These are phyloP conservation scores for Ginglymostoma cirratum DNA, from an alignment of 2,113 vertebrate genomes.

Conservation along the genomic window DNA sequence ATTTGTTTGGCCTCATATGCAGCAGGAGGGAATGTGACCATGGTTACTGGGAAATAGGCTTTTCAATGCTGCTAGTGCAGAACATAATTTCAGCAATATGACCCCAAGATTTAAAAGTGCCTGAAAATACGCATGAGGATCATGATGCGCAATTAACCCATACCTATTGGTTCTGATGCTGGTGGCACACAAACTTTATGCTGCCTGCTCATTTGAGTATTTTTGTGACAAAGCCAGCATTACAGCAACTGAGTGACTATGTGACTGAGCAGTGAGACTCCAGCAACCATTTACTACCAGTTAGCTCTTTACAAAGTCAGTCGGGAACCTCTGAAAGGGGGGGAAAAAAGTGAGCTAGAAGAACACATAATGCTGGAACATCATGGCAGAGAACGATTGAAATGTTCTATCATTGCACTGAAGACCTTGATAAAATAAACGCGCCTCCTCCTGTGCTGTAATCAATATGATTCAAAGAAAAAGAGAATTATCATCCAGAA, in stretches of 20 bases:
- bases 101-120: background rate
- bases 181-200: background rate
- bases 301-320: background rate
- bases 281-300: background rate
- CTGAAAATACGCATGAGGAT: background rate
- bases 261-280: background rate
- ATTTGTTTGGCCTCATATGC: background rate
- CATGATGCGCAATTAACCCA: background rate
- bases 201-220: background rate
- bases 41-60: background rate
- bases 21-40: background rate
- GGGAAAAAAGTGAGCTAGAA: background rate
- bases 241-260: background rate
- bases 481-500: background rate
- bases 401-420: background rate
- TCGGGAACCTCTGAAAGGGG: background rate
- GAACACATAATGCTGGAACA: background rate
- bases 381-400: background rate
- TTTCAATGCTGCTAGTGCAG: background rate
- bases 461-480: background rate
- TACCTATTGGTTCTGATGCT: too few relatives aligned
- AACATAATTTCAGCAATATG: background rate
- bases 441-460: background rate
- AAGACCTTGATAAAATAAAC: background rate
- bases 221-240: background rate